Percentiles rank a stretch among this genome's conserved stretches.
phyloP scores from a whole-genome alignment of 1,140 invertebrate species.

The Dinoponera quadriceps region DNA sequence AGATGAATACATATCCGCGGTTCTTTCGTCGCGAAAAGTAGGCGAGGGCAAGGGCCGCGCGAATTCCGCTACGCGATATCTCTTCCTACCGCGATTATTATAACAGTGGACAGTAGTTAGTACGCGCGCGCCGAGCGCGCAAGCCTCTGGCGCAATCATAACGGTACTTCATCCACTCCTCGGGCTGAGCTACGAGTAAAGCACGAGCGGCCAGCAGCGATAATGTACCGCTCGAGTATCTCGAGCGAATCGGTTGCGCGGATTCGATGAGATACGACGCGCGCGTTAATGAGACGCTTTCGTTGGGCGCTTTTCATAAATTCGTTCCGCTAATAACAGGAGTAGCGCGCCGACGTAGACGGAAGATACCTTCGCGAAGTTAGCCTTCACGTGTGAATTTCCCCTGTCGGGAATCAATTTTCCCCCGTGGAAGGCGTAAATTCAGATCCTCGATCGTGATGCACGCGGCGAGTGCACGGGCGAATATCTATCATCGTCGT shows the following conservation, averaged over 20 bases:
- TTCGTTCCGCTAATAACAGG: too few relatives aligned
- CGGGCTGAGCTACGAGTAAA: constrained; percentile 40
- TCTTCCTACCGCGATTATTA: constrained; percentile 65
- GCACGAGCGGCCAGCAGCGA: constrained; percentile 46
- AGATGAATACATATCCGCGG: constrained; percentile 20
- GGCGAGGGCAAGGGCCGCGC: constrained; percentile 31
- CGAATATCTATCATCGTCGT: background rate
- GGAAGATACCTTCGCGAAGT: too few relatives aligned
- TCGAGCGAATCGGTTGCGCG: constrained; percentile 25
- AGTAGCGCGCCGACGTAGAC: too few relatives aligned
- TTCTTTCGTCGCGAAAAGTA: constrained; percentile 21
- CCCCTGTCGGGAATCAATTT: too few relatives aligned
- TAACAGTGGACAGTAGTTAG: constrained; percentile 57
- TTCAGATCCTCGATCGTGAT: too few relatives aligned
- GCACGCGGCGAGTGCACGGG: too few relatives aligned
- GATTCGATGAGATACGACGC: background rate
- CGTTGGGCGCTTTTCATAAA: background rate
- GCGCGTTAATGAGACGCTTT: constrained; percentile 38
- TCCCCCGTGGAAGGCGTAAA: too few relatives aligned
- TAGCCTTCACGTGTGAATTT: too few relatives aligned
- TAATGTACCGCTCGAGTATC: constrained; percentile 48
- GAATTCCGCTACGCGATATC: constrained; percentile 62
- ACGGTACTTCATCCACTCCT: constrained; percentile 78
- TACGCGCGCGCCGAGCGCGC: constrained; percentile 29
- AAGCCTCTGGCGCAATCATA: constrained; percentile 71